phyloP scores from a whole-genome alignment of 2,113 vertebrate species.

The Cacatua alba region DNA sequence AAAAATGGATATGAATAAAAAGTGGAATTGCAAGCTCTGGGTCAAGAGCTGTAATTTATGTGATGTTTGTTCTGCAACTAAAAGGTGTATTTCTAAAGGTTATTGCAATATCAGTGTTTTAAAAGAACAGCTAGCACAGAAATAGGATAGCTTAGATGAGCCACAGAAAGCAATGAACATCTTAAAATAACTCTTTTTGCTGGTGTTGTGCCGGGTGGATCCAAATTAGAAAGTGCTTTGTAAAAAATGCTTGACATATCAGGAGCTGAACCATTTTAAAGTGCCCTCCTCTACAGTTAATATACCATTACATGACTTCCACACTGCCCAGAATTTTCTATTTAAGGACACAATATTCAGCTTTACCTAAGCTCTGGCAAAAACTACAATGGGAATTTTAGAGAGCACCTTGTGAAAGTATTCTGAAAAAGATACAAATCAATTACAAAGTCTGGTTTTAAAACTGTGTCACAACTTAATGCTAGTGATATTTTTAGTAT shows the following conservation, averaged over 20 bases:
- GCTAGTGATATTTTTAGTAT: background rate
- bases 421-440: background rate
- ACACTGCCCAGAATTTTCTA: constrained; percentile 45
- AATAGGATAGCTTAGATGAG: background rate
- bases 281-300: background rate
- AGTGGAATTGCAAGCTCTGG: background rate
- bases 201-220: background rate
- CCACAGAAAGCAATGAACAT: background rate
- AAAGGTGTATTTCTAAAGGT: background rate
- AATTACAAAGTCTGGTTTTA: background rate
- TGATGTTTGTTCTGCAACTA: background rate
- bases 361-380: constrained; percentile 15
- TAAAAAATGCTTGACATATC: background rate
- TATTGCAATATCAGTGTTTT: background rate
- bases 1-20: background rate
- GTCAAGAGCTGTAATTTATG: background rate
- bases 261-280: background rate
- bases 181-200: background rate
- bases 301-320: constrained; percentile 4
- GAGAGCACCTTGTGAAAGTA: constrained; percentile 3
- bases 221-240: background rate
- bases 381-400: constrained; percentile 11
- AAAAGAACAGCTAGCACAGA: background rate
- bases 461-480: background rate
- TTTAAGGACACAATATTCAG: constrained; percentile 11